Conservation (phyloP, 2,797 vertebrate genomes). For the Paratrypauchen microcephalus region DNA sequence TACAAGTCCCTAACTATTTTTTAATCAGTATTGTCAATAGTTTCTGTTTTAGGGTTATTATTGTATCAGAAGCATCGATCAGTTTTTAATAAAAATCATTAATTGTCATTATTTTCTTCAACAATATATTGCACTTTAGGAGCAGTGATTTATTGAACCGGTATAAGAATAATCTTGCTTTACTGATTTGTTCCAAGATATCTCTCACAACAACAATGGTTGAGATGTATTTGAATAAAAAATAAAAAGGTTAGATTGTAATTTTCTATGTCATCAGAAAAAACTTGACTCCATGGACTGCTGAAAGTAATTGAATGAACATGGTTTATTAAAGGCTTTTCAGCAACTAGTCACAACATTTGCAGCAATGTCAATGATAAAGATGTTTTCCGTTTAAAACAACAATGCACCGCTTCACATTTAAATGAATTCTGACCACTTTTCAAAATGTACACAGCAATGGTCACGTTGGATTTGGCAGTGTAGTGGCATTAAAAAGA, state of each 20-base stretch:
- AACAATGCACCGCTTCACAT: constrained; percentile 12
- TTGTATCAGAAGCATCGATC: no score
- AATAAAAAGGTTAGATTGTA: background rate
- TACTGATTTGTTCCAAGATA: no score
- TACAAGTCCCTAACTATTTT: no score
- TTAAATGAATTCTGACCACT: constrained; percentile 10
- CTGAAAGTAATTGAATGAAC: constrained; percentile 12
- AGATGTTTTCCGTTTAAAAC: constrained; percentile 10
- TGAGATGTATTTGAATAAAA: background rate
- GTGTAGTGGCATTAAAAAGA: constrained; percentile 23
- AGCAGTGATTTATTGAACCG: no score
- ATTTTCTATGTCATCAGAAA: background rate
- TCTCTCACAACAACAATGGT: background rate
- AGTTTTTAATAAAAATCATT: no score
- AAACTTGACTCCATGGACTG: background rate
- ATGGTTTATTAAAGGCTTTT: constrained; percentile 60
- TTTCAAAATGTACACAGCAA: constrained; percentile 18
- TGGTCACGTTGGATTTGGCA: constrained; percentile 16
- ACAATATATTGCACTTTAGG: no score
- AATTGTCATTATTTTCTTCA: no score
- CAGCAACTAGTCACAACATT: constrained; percentile 43
- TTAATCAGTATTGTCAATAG: no score
- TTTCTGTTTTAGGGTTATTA: no score
- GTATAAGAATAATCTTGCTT: no score
- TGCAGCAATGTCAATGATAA: constrained; percentile 34